Evolutionary conservation across 2,888 invertebrate genomes (phyloP).

Genomic region (Hyposoter didymator): DNA sequence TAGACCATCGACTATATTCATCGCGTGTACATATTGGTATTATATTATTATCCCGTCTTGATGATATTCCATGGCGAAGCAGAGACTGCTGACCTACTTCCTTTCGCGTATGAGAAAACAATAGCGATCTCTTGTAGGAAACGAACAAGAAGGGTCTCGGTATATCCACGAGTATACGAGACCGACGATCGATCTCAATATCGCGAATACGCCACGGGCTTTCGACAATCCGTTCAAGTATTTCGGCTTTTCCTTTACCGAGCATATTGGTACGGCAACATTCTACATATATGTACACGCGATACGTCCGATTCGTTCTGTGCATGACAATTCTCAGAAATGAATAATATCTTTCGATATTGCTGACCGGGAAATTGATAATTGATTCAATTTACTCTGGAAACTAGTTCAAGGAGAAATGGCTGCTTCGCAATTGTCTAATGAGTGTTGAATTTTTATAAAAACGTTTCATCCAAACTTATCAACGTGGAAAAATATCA

Average conservation of each 20-base stretch:
- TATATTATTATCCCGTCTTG: constrained; percentile 25
- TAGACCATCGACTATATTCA: background rate
- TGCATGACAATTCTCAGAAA: background rate
- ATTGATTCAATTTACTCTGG: background rate
- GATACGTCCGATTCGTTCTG: background rate
- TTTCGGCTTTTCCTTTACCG: constrained; percentile 34
- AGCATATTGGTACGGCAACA: constrained; percentile 17
- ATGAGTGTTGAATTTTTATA: too few species aligned
- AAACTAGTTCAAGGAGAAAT: background rate
- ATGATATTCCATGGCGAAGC: constrained; percentile 28
- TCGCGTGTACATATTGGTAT: background rate
- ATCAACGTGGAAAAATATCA: too few species aligned
- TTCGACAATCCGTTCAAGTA: constrained; percentile 55
- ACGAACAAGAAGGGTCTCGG: constrained; percentile 19
- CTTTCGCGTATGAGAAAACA: constrained; percentile 56
- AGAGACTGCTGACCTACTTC: constrained; percentile 56
- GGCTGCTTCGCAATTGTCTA: too few species aligned
- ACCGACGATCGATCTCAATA: constrained; percentile 48
- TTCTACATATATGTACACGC: background rate
- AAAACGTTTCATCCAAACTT: too few species aligned
- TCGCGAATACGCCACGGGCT: constrained; percentile 30
- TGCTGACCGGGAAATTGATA: background rate
- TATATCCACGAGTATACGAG: constrained; percentile 11
- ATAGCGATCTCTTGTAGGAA: constrained; percentile 51
- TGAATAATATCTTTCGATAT: background rate